Base-by-base conservation (phyloP, 2,888 invertebrate genomes). In the Euplagia quadripunctaria region DNA sequence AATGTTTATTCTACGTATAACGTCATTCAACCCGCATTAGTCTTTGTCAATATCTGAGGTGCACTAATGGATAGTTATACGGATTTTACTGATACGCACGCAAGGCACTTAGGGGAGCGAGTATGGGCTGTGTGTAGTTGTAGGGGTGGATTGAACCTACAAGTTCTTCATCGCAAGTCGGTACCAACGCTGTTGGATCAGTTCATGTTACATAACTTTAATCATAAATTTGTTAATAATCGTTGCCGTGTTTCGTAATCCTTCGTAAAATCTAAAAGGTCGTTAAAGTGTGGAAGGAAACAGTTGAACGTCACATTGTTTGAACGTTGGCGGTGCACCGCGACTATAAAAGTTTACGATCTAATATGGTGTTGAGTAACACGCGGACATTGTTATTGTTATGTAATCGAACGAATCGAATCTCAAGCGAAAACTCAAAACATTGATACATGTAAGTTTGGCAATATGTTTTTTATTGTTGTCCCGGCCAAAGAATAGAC, bases 341-440 rank as follows among this genome's bases (percentile, higher is more conserved):
- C 46, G 69, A 68, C 68, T 69, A 81, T 81, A 73, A 79, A 73
- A 79, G 6, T 72, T 64, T 70, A 81, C 84, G 79, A 83, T 74
- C 69, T 58, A 61, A 42, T 31, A 46, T 43, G 43, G 43, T 64
- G 64, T 84, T 76, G 76, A 66, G 72, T 63, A 73, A 76, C n/a
- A 68, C 76, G 65, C 66, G 46, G 43, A 55, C 71, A 74, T 81
- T 75, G 84, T 75, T 77, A 79, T 76, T 77, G 70, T 71, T 76
- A 73, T 79, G 65, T 73, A 77, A 75, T 78, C 75, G 79, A 70
- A 31, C 31, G 31, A 31, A 31, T 31, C 31, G 31, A 31, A 31
- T 75, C 72, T 63, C 49, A 63, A 74, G 12, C 4, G 14, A 78
- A 64, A 42, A 51, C 12, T 31, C 46, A n/a, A 64, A 41, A 42